Conservation (phyloP, 2,888 invertebrate species). For the Sarcophaga caerulescens region DNA sequence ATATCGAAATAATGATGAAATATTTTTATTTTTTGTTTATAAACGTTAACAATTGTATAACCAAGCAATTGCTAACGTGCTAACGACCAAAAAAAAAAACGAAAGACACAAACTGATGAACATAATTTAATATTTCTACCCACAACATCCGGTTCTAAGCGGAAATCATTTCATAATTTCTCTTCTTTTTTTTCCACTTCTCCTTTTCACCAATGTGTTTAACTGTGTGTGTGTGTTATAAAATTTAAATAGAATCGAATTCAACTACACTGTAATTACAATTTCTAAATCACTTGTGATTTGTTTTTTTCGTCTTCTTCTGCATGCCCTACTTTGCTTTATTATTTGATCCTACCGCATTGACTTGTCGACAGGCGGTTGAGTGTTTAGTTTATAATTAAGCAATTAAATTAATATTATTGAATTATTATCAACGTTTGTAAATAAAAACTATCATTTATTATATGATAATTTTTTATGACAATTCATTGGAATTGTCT, state of each 20-base stretch:
- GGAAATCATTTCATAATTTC: slow-evolving; percentile 14
- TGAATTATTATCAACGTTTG: slow-evolving; percentile 16
- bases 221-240: neutral
- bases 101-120: neutral
- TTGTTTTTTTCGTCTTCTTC: neutral
- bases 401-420: slow-evolving; percentile 44
- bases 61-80: neutral
- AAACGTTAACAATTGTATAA: neutral
- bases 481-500: neutral
- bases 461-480: slow-evolving; percentile 22
- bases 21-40: slow-evolving; percentile 13
- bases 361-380: neutral
- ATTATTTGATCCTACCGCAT: slow-evolving; percentile 6
- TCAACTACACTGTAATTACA: neutral
- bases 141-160: slow-evolving; percentile 46
- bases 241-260: slow-evolving; percentile 10
- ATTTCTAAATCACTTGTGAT: slow-evolving; percentile 7
- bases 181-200: neutral
- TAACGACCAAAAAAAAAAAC: neutral
- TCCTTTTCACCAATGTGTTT: neutral
- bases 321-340: neutral
- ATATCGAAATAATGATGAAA: slow-evolving; percentile 17
- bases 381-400: slow-evolving; percentile 39
- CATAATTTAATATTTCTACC: slow-evolving; percentile 27
- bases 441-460: neutral